Base-by-base conservation (phyloP, 1,140 invertebrate species). In the Temnothorax longispinosus region DNA sequence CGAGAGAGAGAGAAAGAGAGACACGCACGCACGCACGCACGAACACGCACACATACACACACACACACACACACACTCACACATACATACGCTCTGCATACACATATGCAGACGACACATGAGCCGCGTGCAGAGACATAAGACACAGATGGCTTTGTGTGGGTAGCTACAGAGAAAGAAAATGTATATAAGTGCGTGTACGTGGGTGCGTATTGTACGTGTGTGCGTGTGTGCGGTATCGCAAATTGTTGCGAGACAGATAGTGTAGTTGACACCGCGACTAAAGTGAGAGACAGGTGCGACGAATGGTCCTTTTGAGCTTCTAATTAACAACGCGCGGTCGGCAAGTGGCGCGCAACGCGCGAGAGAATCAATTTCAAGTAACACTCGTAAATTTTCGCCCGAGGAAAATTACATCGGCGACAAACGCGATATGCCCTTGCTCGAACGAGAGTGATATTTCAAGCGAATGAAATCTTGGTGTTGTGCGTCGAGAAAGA, bases 21-120 rank as follows among this genome's bases (percentile, higher is more conserved):
- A 74, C n/a, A 74, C 47, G 15, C 85, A 88, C 87, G 87, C 87
- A 86, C 88, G 88, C 87, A 88, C 87, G 90, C 78, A 89, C 90
- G 88, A 21, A 21, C 88, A 90, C 27, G 27, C 27, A 27, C 27
- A 27, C 27, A 27, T 1, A 90, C 86, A 87, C 86, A 88, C 88
- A 87, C 90, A 90, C 86, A 87, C 86, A 88, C 88, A 87, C 90
- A 82, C 90, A 38, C 47, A 8, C 84, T 88, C 88, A 87, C 85
- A 91, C 84, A 90, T 87, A 88, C 56, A 47, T n/a, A 32, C 44
- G 5, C 7, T 32, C 44, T 74, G 50, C 47, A 91, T 91, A 90
- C 90, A 91, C 91, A 93, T 91, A 90, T 90, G 91, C 91, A 93
- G 87, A 90, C 87, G 85, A 92, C 85, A 91, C 89, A 91, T 78